Evolutionary conservation across 2,797 vertebrate genomes (phyloP), one percentile per base, ranked within the genome.

Genomic region (Gastrophryne carolinensis): DNA sequence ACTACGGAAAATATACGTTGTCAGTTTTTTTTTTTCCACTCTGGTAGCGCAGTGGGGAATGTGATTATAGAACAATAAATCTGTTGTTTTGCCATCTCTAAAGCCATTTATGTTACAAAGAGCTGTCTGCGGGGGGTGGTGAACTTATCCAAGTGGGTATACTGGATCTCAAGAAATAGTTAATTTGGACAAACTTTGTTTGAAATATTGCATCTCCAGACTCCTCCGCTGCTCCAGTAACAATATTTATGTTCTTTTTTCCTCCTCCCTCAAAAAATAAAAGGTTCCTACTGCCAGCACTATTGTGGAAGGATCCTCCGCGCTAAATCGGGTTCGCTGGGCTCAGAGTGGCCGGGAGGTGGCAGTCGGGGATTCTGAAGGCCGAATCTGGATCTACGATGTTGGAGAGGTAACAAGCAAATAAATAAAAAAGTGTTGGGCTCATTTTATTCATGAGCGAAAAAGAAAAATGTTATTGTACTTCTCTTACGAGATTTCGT

Each of bases 201-300:
- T 27, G 39, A 30, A 34, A 10, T 27, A 9, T 50, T 11, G 47
- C 17, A 2, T 15, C 9, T 21, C n/a, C 30, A n/a, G 24, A 26
- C 5, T 27, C n/a, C n/a, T 29, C 37, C n/a, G 27, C 50, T 53
- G 5, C 32, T 41, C 24, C 19, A 44, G 12, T 66, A 0, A 1
- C 74, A 34, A 68, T 70, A 68, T 80, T 74, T 80, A 17, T 27
- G 24, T 27, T 74, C 37, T 53, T 19, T 79, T 83, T 23, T 79
- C 2, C 49, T 13, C 77, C 73, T n/a, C n/a, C n/a, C n/a, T n/a
- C n/a, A n/a, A n/a, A 62, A 73, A 75, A 68, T 0, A 2, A 64
- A 83, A 99, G 98, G 98, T 99, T 60, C 98, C 98, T 19, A 96
- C 95, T 41, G 95, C 96, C 24, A 99, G 95, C 0, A 95, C 97